These are phyloP conservation scores for Serilophus lunatus DNA, from an alignment of 2,113 vertebrate species.

Conservation along the genomic window DNA sequence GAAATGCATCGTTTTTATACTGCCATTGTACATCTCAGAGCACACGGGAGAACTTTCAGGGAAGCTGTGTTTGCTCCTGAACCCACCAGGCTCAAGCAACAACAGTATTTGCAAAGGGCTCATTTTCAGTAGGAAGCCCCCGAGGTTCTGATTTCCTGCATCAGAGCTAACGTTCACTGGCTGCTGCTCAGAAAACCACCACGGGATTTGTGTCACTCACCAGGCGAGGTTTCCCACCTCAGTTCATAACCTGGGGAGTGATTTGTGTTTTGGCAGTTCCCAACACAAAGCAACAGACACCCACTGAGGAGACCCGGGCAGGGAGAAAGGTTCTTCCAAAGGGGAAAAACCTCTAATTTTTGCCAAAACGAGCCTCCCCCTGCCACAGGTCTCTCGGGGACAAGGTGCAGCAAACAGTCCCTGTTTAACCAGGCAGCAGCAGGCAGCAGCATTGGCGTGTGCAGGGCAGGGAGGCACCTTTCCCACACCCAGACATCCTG, in stretches of 20 bases:
- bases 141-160: neutral
- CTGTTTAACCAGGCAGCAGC: neutral
- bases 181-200: accelerated
- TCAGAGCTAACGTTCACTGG: neutral
- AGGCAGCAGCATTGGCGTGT: accelerated
- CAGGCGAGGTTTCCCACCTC: neutral
- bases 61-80: neutral
- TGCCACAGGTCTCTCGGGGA: accelerated
- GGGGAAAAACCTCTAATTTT: neutral
- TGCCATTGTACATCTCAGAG: accelerated
- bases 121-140: neutral
- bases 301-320: neutral
- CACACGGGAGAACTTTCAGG: accelerated
- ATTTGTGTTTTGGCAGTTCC: neutral
- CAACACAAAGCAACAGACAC: neutral
- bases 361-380: neutral
- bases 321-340: neutral
- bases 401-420: neutral
- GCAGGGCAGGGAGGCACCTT: accelerated
- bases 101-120: neutral
- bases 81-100: neutral
- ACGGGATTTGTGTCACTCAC: neutral
- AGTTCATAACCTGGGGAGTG: accelerated
- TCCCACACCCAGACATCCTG: neutral
- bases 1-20: accelerated